These are phyloP conservation scores for Phrynosoma platyrhinos DNA, from an alignment of 2,113 vertebrate genomes.

Conservation along the genomic window DNA sequence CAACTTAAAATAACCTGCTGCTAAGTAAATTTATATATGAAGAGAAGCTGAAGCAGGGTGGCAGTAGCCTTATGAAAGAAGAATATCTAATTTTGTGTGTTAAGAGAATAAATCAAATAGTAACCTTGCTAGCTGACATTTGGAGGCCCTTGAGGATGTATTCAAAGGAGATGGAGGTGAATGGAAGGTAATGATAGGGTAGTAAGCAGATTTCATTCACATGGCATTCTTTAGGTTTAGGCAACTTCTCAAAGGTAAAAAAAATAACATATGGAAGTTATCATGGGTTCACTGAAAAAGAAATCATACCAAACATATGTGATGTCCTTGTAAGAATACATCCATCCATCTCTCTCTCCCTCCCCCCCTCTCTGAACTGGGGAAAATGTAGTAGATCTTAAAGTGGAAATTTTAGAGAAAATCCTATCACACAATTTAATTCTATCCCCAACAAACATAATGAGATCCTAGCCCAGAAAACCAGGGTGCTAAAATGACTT, in stretches of 20 bases:
- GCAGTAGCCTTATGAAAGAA: neutral
- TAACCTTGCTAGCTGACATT: neutral
- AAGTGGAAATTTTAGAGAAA: neutral
- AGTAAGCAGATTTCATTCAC: neutral
- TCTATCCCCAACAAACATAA: no score
- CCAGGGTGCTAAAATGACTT: neutral
- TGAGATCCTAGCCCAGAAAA: neutral
- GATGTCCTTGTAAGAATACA: neutral
- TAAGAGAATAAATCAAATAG: neutral
- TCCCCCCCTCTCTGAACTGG: neutral
- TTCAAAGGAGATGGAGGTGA: neutral
- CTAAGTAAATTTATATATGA: neutral
- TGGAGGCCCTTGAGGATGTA: neutral
- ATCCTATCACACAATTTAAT: neutral
- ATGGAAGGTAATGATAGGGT: neutral
- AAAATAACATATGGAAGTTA: neutral
- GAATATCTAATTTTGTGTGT: neutral
- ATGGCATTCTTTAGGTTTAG: neutral
- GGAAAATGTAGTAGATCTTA: neutral
- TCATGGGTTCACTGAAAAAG: neutral
- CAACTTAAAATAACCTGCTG: slow-evolving; percentile 2
- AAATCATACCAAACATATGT: neutral
- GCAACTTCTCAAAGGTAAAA: neutral
- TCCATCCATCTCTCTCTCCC: neutral
- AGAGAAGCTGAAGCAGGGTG: neutral